phyloP scores from a whole-genome alignment of 92 coral and sea anemone genomes.

The Blastomussa wellsi region DNA sequence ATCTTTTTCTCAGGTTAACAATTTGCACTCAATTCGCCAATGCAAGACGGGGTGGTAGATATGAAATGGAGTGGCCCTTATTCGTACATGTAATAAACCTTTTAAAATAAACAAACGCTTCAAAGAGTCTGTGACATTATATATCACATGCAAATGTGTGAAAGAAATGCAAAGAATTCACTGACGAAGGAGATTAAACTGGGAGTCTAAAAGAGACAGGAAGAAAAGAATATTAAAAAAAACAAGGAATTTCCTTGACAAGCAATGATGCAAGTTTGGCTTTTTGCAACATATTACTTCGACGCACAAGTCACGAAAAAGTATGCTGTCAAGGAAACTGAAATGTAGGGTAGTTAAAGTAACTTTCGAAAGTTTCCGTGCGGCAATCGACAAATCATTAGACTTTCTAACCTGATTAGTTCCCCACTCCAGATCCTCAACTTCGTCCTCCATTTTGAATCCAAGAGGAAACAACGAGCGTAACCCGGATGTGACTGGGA shows the following conservation, averaged over 20 bases:
- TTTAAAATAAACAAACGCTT: no score
- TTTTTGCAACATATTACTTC: not conserved
- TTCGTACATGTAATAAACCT: no score
- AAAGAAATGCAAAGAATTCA: not conserved
- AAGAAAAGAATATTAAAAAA: not conserved
- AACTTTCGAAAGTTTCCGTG: not conserved
- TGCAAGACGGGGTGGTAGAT: no score
- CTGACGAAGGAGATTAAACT: not conserved
- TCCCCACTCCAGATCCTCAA: conserved; percentile 49
- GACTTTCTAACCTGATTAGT: conserved; percentile 29
- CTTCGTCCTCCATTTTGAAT: conserved; percentile 63
- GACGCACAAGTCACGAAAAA: not conserved
- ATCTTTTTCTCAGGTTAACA: no score
- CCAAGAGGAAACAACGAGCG: not conserved
- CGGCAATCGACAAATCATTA: not conserved
- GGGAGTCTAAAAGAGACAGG: not conserved
- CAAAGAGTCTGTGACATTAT: not conserved
- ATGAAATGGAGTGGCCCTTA: no score
- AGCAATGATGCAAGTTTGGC: not conserved
- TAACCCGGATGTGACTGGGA: not conserved
- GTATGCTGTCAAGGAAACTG: not conserved
- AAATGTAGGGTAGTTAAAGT: not conserved
- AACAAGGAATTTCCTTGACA: not conserved
- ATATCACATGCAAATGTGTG: not conserved
- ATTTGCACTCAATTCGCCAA: no score